Evolutionary conservation across 2,113 vertebrate genomes (phyloP).

Genomic region (Falcunculus frontatus): DNA sequence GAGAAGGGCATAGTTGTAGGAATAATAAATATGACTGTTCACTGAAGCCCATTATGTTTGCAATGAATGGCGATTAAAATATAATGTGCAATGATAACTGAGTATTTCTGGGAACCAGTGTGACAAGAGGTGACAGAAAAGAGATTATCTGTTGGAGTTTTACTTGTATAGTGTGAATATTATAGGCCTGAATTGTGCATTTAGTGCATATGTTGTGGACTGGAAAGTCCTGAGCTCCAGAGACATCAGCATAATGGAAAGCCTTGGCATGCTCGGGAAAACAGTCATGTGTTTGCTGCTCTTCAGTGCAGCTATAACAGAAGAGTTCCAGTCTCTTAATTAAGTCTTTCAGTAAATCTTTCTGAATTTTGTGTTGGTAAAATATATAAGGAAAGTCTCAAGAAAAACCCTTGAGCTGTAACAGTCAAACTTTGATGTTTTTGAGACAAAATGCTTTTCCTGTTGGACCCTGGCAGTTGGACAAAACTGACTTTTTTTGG

Average conservation of each 20-base stretch:
- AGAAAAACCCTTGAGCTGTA: neutral
- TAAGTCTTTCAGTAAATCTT: neutral
- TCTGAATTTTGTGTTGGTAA: neutral
- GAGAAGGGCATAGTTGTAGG: neutral
- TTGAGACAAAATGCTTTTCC: neutral
- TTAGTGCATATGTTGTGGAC: neutral
- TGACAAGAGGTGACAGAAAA: neutral
- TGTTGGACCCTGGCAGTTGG: neutral
- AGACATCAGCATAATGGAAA: neutral
- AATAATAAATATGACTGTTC: neutral
- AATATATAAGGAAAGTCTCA: neutral
- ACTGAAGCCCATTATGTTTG: neutral
- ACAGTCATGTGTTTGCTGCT: neutral
- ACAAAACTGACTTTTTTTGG: neutral
- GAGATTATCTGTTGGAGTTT: neutral
- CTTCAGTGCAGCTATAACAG: neutral
- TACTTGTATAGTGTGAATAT: neutral
- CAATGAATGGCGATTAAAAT: neutral
- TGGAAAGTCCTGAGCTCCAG: neutral
- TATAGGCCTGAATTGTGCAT: neutral
- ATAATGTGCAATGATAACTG: neutral
- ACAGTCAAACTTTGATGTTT: neutral
- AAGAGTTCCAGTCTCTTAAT: neutral
- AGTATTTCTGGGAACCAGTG: neutral
- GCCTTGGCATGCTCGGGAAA: neutral